Base-by-base conservation (phyloP, 2,888 invertebrate species). In the Leptopterna dolabrata region DNA sequence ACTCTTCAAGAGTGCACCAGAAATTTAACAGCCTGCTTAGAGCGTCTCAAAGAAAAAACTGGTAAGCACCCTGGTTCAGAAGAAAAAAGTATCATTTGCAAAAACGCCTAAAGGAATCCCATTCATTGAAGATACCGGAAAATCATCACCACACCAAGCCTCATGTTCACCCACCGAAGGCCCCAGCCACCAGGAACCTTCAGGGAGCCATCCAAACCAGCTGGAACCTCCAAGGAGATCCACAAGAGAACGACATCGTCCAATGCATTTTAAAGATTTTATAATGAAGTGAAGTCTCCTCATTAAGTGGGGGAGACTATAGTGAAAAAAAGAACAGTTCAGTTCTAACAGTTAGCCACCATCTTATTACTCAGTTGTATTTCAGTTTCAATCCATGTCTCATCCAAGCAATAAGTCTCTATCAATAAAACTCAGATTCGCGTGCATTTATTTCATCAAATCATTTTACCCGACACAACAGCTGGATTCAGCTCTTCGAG, bases 391-490 rank as follows among this genome's bases (percentile, higher is more conserved):
- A 43, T 43, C 43, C 43, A 43, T 43, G 43, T 43, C 43, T 43
- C n/a, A n/a, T n/a, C n/a, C n/a, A n/a, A n/a, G n/a, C n/a, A n/a
- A n/a, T n/a, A n/a, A n/a, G n/a, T n/a, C 43, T 43, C 43, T 43
- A 11, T 43, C 43, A 43, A 43, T 43, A 43, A 43, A 43, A 43
- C 43, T 43, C 11, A 43, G 7, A 43, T 43, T 9, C 43, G 43
- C 43, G 43, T 43, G 43, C 43, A 43, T 9, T 43, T 43, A 43
- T n/a, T 43, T 11, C 6, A 9, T 43, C 11, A 43, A 9, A 43
- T 43, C 11, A 4, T 90, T n/a, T 89, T 88, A 27, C 90, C 88
- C 70, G 90, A 90, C 91, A 91, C 90, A 91, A 86, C 71, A 81
- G n/a, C n/a, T n/a, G n/a, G n/a, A n/a, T n/a, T n/a, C n/a, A n/a